These are phyloP conservation scores for Selene dorsalis DNA, from an alignment of 2,797 vertebrate species.

Conservation along the genomic window DNA sequence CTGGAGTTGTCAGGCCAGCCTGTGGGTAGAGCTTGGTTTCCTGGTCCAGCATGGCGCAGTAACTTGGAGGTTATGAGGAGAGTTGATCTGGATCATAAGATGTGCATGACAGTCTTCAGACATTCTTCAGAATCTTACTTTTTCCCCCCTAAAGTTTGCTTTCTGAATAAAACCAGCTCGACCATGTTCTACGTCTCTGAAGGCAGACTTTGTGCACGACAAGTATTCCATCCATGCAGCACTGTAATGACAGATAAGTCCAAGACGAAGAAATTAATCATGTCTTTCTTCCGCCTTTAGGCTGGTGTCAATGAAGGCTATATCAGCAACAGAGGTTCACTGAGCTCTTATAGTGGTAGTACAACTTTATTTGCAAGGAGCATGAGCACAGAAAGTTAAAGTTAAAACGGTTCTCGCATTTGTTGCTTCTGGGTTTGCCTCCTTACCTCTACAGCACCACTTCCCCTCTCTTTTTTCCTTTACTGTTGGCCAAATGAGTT, in stretches of 20 bases:
- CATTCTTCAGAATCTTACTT: slow-evolving; percentile 1
- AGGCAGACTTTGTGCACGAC: neutral
- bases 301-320: slow-evolving; percentile 7
- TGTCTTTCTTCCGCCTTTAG: slow-evolving; percentile 15
- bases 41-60: slow-evolving; percentile 42
- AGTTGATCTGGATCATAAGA: slow-evolving; percentile 61
- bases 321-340: slow-evolving; percentile 11
- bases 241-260: neutral
- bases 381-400: slow-evolving; percentile 40
- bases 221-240: slow-evolving; percentile 23
- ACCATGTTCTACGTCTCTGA: neutral
- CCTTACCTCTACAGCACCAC: slow-evolving; percentile 36
- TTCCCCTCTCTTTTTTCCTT: slow-evolving; percentile 43
- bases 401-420: slow-evolving; percentile 39
- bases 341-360: slow-evolving; percentile 48
- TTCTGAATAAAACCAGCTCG: slow-evolving; percentile 9
- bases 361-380: slow-evolving; percentile 43
- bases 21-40: slow-evolving; percentile 55
- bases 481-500: slow-evolving; percentile 67
- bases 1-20: slow-evolving; percentile 68
- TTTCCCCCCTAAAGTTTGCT: slow-evolving; percentile 30
- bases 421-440: slow-evolving; percentile 55
- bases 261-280: slow-evolving; percentile 28
- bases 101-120: slow-evolving; percentile 41
- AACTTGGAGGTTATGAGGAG: slow-evolving; percentile 42